These are phyloP conservation scores for Hippoglossus stenolepis DNA, from an alignment of 2,113 vertebrate genomes.

Conservation along the genomic window DNA sequence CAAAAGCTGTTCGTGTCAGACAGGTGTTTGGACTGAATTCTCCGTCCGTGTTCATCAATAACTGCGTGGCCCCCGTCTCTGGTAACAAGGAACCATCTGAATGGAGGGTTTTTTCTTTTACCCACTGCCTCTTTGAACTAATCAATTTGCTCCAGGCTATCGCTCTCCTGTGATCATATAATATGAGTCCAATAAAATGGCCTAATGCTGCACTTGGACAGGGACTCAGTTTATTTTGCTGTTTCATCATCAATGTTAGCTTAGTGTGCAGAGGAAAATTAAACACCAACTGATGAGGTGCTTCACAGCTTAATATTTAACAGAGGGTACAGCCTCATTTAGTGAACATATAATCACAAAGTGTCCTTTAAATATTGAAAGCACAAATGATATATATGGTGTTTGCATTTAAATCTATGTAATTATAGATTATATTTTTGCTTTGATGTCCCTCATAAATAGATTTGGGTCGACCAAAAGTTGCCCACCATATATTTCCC, in stretches of 20 bases:
- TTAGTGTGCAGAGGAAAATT: slow-evolving; percentile 18
- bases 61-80: neutral
- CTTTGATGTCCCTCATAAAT: neutral
- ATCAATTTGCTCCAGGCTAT: slow-evolving; percentile 61
- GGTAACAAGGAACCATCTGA: slow-evolving; percentile 42
- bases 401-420: neutral
- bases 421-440: neutral
- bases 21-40: slow-evolving; percentile 50
- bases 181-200: slow-evolving; percentile 59
- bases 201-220: slow-evolving; percentile 32
- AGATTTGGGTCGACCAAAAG: neutral
- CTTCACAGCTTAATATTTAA: slow-evolving; percentile 20
- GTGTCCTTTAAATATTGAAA: neutral
- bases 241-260: slow-evolving; percentile 49
- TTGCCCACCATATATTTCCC: neutral
- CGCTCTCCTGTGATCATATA: slow-evolving; percentile 61
- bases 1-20: slow-evolving; percentile 52
- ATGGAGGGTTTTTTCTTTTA: slow-evolving; percentile 13
- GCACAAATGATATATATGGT: neutral
- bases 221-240: slow-evolving; percentile 48
- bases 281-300: slow-evolving; percentile 28
- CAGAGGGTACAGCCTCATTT: neutral
- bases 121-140: slow-evolving; percentile 59
- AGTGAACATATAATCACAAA: neutral
- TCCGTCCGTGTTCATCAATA: slow-evolving; percentile 23